Evolutionary conservation across 2,113 vertebrate species (phyloP).

Genomic region (Axis porcinus): DNA sequence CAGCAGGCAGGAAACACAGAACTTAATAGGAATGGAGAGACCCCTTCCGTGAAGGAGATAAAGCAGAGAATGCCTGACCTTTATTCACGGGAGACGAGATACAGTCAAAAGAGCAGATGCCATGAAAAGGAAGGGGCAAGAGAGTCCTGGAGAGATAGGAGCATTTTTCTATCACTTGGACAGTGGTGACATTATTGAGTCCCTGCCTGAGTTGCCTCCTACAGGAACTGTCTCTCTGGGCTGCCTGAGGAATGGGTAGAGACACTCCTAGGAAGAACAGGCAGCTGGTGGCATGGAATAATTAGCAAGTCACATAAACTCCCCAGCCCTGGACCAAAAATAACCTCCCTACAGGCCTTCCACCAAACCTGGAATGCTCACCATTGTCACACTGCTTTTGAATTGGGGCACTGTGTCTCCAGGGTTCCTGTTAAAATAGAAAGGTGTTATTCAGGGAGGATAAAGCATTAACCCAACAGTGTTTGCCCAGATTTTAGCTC

Average conservation of each 20-base stretch:
- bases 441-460: conserved; percentile 26
- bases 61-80: conserved; percentile 33
- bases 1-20: background rate
- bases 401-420: background rate
- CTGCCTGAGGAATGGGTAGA: background rate
- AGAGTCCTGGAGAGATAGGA: background rate
- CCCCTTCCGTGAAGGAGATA: background rate
- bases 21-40: conserved; percentile 3
- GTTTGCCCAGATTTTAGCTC: background rate
- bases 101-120: background rate
- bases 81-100: background rate
- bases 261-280: background rate
- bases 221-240: background rate
- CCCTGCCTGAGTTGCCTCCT: background rate
- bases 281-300: background rate
- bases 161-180: background rate
- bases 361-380: background rate
- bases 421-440: conserved; percentile 25
- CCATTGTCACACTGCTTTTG: background rate
- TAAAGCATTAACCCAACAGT: background rate
- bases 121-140: background rate
- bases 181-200: background rate
- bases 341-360: background rate
- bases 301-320: conserved; percentile 37
- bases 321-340: conserved; percentile 23